Conservation (phyloP, 2,113 vertebrate species). For the Hippocampus barbouri region DNA sequence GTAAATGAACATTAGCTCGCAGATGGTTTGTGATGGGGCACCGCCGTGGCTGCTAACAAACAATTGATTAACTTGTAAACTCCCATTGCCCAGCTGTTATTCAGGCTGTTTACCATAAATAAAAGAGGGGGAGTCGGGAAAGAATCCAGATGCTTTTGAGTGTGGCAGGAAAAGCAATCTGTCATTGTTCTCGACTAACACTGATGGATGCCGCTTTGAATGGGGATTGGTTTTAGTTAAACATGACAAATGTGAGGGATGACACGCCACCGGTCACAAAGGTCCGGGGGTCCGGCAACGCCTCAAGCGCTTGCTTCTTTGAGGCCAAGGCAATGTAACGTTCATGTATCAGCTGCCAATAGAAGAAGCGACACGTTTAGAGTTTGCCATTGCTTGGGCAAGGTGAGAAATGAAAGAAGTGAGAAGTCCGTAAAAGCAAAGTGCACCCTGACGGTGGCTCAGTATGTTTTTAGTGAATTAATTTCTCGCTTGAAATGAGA, state of each 20-base stretch:
- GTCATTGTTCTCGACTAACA: conserved; percentile 79
- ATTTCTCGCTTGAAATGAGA: background rate
- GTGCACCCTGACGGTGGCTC: conserved; percentile 1
- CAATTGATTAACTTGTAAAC: conserved; percentile 80
- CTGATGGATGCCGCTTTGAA: conserved; percentile 80
- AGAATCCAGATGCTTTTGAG: conserved; percentile 77
- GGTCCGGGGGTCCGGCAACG: conserved; percentile 65
- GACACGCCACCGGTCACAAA: conserved; percentile 74
- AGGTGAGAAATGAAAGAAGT: conserved; percentile 44
- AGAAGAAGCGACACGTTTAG: conserved; percentile 43
- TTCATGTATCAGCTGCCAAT: conserved; percentile 67
- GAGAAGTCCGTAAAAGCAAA: conserved; percentile 19
- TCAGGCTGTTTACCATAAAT: conserved; percentile 77
- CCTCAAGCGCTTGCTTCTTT: conserved; percentile 59
- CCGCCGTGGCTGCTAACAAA: conserved; percentile 67
- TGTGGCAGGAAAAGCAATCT: conserved; percentile 72
- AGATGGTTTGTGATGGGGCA: conserved; percentile 71
- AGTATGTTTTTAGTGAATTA: background rate
- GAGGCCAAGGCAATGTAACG: conserved; percentile 55
- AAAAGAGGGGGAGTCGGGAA: conserved; percentile 66
- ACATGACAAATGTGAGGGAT: conserved; percentile 80
- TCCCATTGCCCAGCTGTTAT: conserved; percentile 78
- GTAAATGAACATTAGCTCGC: conserved; percentile 73
- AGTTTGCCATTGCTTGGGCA: conserved; percentile 23
- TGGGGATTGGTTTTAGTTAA: conserved; percentile 81